Base-by-base conservation (phyloP, 2,888 invertebrate genomes). In the Choristoneura rosaceana region DNA sequence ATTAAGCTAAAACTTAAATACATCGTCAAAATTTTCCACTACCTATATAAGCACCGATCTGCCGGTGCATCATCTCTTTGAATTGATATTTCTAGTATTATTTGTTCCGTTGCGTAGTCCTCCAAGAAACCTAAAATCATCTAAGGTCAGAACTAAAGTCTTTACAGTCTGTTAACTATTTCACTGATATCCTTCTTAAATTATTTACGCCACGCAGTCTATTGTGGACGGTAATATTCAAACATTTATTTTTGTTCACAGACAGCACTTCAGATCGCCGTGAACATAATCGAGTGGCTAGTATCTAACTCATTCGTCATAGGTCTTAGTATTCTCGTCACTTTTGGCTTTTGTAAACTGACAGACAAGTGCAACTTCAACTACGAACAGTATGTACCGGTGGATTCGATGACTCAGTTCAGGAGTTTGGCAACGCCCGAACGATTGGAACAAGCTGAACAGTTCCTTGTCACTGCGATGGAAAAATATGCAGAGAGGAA, bases 351-450 rank as follows among this genome's bases (percentile, higher is more conserved):
- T 69, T 87, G 87, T 76, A 85, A 84, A 73, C 41, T 84, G 47
- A 85, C 83, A 0, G 82, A 80, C 62, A 80, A 79, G 55, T 87
- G 83, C 69, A 76, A 74, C 41, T 8, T 82, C 38, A 74, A 79
- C 73, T 83, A 82, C 50, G 80, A 83, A 14, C 70, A 76, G 0
- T 76, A 74, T 25, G 69, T 82, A 9, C 81, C 81, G 1, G 73
- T 82, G 2, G 14, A 25, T 25, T 59, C 59, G 9, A 12, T 59
- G 3, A 76, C 78, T 0, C 78, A 95, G 17, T 87, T 95, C 43
- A 84, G 92, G 14, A 83, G 90, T 1, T 86, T 92, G 67, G 91
- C 95, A 64, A 94, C 94, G 0, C 93, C 95, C 5, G 95, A 95
- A 62, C 90, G 89, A 63, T 80, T 96, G 52, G 90, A 95, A 3